A percentile compares a stretch with the other conserved stretches of the same genome.
These are phyloP conservation scores for Hyperoplus lanceolatus DNA, from an alignment of 2,797 vertebrate species.

Conservation along the genomic window DNA sequence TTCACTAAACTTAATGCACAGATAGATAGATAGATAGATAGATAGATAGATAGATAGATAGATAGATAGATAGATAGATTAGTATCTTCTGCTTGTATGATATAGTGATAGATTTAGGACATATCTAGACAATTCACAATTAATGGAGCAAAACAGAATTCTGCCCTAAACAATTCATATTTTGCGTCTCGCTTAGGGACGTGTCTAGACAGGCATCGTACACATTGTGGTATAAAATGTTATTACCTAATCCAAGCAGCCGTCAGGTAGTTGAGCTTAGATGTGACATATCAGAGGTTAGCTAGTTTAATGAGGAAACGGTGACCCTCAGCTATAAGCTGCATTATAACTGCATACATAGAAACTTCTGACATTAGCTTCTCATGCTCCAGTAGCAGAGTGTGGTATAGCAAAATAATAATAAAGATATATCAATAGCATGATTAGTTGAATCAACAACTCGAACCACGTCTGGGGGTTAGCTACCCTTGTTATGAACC, in stretches of 20 bases:
- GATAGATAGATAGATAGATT: no score
- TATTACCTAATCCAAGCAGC: background rate
- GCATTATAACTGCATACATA: constrained; percentile 19
- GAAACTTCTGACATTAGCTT: constrained; percentile 51
- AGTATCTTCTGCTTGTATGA: background rate
- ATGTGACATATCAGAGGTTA: constrained; percentile 13
- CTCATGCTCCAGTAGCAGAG: background rate
- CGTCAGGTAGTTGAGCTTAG: background rate
- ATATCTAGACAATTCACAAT: background rate
- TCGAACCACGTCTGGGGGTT: background rate
- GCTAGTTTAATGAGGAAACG: background rate
- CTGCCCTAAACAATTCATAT: background rate
- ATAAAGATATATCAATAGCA: background rate
- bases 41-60: background rate
- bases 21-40: background rate
- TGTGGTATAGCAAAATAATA: background rate
- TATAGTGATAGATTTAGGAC: background rate
- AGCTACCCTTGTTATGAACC: background rate
- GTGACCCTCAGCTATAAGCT: constrained; percentile 17
- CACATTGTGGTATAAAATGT: constrained; percentile 8
- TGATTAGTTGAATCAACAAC: background rate
- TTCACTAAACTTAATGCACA: background rate
- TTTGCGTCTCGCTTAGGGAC: background rate
- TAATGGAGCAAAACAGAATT: background rate
- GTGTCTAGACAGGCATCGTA: background rate